Evolutionary conservation across 2,888 invertebrate species (phyloP), one percentile per base, ranked within the genome.

Genomic region (Leptinotarsa tumamoca): DNA sequence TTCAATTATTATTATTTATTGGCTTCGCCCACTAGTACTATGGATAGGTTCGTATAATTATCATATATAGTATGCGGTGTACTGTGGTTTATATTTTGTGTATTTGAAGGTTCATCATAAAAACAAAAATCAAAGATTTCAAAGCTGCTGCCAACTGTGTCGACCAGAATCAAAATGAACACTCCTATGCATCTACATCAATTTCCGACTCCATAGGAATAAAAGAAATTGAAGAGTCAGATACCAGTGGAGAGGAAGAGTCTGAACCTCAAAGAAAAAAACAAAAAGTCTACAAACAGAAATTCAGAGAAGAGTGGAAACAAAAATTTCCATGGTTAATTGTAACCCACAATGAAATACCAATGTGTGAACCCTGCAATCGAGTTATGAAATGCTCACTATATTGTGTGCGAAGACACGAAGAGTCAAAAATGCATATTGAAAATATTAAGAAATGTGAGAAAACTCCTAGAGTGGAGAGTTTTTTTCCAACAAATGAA

Each of bases 371-470:
- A 54, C 54, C 54, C 18, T 54, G 7, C n/a, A 54, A 51, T 51
- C 51, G 51, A 51, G 17, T 17, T 51, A n/a, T 54, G 54, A 18
- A 54, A 54, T 54, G 21, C 54, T 54, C 54, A 54, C n/a, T 54
- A 17, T 54, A 54, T 54, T 54, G 54, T 54, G 54, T 54, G 54
- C 17, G 0, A 54, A 54, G 54, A 54, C 54, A 54, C 18, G 54
- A n/a, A 54, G 54, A 5, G 54, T 54, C 54, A 54, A 54, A 54
- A 54, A n/a, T 7, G 5, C 18, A 54, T 18, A 54, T 54, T n/a
- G 54, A 54, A 14, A 54, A 54, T 54, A n/a, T 54, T 7, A 54
- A 54, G 54, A 54, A n/a, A 54, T 54, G 54, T 54, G 54, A n/a
- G 54, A 54, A 54, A 18, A 54, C 54, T 18, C 54, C 18, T n/a